Evolutionary conservation across 2,888 invertebrate genomes (phyloP), one percentile per base, ranked within the genome.

Genomic region (Luperina nickerlii): DNA sequence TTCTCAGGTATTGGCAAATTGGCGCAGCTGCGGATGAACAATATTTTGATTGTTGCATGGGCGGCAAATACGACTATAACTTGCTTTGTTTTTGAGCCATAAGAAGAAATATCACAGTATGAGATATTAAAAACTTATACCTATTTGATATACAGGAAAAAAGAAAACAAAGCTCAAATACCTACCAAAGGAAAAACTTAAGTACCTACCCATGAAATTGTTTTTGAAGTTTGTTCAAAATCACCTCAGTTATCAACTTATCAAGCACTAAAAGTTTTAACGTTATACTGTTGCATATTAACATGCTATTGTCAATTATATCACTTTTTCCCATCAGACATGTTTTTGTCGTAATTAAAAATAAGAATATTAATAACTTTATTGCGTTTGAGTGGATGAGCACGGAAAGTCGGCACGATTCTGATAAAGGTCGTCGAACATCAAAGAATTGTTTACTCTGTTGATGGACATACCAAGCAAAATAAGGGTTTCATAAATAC

Each of bases 271-370:
- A 84, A 65, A 82, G 57, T 79, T 76, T 24, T 13, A 48, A 76
- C 60, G 67, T 73, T 80, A 79, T 85, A 79, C 72, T 87, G 83
- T 83, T 87, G 87, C 72, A 79, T 74, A 87, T 83, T 78, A 78
- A 87, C 89, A 85, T 88, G 90, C 90, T 91, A 92, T 87, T 89
- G 90, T 88, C 88, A 93, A 94, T 94, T 83, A 89, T 94, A 94
- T 93, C 92, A 87, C 81, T 81, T 86, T 86, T 89, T 88, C 84
- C 74, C 57, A 15, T 54, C 78, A 72, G 81, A 73, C 68, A 74
- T 81, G 80, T 90, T 90, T 89, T 89, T 89, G 79, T 83, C 57
- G 86, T 84, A 84, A 87, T 88, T 85, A 90, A 87, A 86, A 82
- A 51, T 82, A 75, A 87, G 79, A 85, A 86, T 89, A 89, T 85